phyloP scores from a whole-genome alignment of 2,113 vertebrate genomes.

The Progne subis region DNA sequence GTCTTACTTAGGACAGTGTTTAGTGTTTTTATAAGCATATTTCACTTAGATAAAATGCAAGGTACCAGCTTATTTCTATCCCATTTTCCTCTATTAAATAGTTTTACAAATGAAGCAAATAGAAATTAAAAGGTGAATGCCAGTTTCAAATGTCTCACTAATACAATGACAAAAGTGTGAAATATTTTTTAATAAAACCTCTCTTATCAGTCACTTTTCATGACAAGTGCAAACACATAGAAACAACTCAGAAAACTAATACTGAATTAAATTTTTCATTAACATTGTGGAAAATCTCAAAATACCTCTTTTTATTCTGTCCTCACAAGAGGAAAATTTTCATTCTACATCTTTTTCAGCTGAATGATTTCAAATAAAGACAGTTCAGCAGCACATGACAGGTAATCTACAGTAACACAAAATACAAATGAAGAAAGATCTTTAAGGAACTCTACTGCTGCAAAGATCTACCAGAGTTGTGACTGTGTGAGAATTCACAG shows the following conservation, averaged over 20 bases:
- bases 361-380: neutral
- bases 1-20: slow-evolving; percentile 12
- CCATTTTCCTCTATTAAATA: too few species aligned
- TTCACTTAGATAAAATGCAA: neutral
- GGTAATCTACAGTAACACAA: neutral
- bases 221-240: neutral
- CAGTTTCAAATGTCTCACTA: neutral
- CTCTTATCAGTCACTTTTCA: neutral
- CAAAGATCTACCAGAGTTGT: neutral
- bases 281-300: neutral
- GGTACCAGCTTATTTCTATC: too few species aligned
- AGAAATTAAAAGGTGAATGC: too few species aligned
- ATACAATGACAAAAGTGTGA: neutral
- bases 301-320: slow-evolving; percentile 1
- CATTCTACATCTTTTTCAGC: slow-evolving; percentile 3
- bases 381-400: neutral
- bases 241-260: slow-evolving; percentile 20
- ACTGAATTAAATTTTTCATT: neutral
- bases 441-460: neutral
- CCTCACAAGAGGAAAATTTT: neutral
- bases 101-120: too few species aligned
- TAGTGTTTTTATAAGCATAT: slow-evolving; percentile 3
- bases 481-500: neutral
- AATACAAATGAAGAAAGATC: neutral
- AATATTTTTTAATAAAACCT: neutral